Conservation (phyloP, 2,888 invertebrate genomes). For the Periphyllus acericola region DNA sequence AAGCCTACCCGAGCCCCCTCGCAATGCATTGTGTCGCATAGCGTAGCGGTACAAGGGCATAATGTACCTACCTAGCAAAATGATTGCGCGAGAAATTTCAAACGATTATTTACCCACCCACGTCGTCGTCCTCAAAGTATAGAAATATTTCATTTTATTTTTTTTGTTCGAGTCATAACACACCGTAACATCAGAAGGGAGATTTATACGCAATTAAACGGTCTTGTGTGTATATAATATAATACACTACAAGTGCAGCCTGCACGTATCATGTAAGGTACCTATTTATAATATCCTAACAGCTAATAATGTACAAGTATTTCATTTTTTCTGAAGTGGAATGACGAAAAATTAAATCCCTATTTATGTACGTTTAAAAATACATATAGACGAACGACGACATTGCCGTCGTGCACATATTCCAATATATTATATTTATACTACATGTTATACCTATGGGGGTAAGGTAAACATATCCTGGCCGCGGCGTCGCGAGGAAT, state of each 20-base stretch:
- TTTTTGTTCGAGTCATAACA: conserved; percentile 1
- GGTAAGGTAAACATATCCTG: conserved; percentile 20
- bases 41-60: too few species aligned
- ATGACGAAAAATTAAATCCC: neutral
- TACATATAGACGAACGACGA: neutral
- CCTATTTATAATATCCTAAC: too few species aligned
- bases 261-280: too few species aligned
- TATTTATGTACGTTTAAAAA: neutral
- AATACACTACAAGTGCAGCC: neutral
- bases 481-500: neutral
- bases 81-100: too few species aligned
- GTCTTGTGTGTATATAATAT: neutral
- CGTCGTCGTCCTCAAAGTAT: too few species aligned
- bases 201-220: neutral
- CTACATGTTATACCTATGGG: neutral
- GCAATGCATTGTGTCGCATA: too few species aligned
- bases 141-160: neutral
- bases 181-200: neutral
- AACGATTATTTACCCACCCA: too few species aligned
- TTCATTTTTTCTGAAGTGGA: conserved; percentile 22
- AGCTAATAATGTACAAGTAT: neutral
- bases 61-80: too few species aligned
- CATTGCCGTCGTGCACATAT: neutral
- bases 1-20: too few species aligned
- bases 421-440: neutral